Base-by-base conservation (phyloP, 92 coral and sea anemone genomes). In the Pocillopora meandrina region DNA sequence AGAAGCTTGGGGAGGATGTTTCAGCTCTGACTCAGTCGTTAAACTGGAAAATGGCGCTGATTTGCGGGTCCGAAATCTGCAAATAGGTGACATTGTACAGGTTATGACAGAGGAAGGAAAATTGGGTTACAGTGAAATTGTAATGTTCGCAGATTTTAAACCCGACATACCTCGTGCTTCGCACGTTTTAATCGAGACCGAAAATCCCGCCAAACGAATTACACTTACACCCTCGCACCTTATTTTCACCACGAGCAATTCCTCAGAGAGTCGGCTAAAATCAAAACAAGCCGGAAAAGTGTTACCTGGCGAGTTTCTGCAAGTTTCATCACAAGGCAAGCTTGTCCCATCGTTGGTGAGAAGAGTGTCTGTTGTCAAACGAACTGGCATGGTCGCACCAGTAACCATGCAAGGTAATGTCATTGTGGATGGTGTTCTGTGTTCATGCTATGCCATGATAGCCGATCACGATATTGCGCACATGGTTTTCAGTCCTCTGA, bases 391-490 rank as follows among this genome's bases (percentile, higher is more conserved):
- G 72, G 81, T 97, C 3, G 99, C 99, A 4, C 99, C 99, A 1
- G 82, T 97, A 19, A 97, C 99, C n/a, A 78, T 66, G 74, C 85
- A 89, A 61, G 99, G 99, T 9, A 97, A 95, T 63, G 81, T 97
- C 17, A 70, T 97, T 64, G 98, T 97, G 20, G 93, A 97, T 74
- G 93, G 91, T 57, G 98, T 95, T 1, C 85, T 91, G 23, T 95
- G 96, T 7, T 97, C 99, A 16, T 97, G 99, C 77, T 97, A 97
- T 64, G 98, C 99, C 19, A 84, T 89, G 81, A 81, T 95, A 33
- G 87, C 85, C 33, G 90, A 93, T 57, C 99, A 97, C 36, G 86
- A 76, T 20, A 73, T 90, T 11, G 98, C 95, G 5, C 95, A 97
- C 66, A 65, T 87, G 86, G 89, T 90, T 11, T 97, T 97, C 56